These are phyloP conservation scores for Cyprinodon variegatus DNA, from an alignment of 2,113 vertebrate species.

Conservation along the genomic window DNA sequence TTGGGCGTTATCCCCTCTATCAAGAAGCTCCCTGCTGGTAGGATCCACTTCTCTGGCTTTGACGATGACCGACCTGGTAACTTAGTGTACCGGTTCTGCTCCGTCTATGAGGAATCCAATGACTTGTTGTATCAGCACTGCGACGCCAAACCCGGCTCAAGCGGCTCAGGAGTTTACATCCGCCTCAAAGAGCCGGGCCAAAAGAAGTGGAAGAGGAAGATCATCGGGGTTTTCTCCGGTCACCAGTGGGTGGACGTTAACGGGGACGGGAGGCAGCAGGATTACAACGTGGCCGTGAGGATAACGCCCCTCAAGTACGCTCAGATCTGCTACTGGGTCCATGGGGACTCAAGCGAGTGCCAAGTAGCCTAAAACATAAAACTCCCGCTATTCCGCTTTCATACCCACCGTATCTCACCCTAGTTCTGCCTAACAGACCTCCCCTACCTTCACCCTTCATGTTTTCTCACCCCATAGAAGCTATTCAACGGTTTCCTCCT, in stretches of 20 bases:
- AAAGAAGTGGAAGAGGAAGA: slow-evolving; percentile 93
- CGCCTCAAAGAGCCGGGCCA: slow-evolving; percentile 90
- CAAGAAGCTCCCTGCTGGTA: slow-evolving; percentile 87
- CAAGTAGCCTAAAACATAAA: slow-evolving; percentile 76
- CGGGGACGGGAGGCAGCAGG: slow-evolving; percentile 87
- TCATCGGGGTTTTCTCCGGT: slow-evolving; percentile 92
- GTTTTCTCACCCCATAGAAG: slow-evolving; percentile 34
- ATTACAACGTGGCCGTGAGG: slow-evolving; percentile 96
- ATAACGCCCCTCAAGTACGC: slow-evolving; percentile 96
- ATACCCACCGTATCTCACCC: background rate
- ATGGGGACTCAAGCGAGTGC: slow-evolving; percentile 86
- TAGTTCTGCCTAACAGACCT: background rate
- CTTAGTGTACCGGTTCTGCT: slow-evolving; percentile 94
- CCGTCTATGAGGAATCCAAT: slow-evolving; percentile 90
- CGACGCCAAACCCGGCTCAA: slow-evolving; percentile 92
- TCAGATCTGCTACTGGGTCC: slow-evolving; percentile 96
- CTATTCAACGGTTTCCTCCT: slow-evolving; percentile 40
- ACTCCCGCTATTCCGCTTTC: background rate
- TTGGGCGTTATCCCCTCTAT: slow-evolving; percentile 88
- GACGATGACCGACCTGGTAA: slow-evolving; percentile 89
- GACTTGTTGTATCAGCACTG: slow-evolving; percentile 95
- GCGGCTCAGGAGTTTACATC: slow-evolving; percentile 93
- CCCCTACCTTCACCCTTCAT: background rate
- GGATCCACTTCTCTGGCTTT: slow-evolving; percentile 97
- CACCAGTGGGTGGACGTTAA: slow-evolving; percentile 94